A percentile compares a stretch with the other conserved stretches of the same genome.
Evolutionary conservation across 2,113 vertebrate genomes (phyloP).

Genomic region (Cromileptes altivelis): DNA sequence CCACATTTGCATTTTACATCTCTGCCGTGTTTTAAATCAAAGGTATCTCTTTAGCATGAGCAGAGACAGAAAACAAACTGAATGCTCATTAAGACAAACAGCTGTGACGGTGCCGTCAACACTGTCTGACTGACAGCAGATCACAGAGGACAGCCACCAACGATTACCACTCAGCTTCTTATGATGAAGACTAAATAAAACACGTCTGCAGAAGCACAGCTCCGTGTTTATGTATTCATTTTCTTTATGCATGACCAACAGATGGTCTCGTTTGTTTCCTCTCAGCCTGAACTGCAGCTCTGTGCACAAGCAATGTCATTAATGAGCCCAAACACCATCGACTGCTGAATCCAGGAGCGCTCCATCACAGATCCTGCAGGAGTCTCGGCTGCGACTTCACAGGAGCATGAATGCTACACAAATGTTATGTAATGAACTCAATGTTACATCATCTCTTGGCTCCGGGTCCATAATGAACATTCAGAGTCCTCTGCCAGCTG

Average conservation of each 20-base stretch:
- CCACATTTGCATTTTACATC: not conserved
- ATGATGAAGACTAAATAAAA: not conserved
- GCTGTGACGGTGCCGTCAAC: not conserved
- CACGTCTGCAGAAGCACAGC: not conserved
- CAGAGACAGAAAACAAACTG: not conserved
- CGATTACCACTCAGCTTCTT: not conserved
- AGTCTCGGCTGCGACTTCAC: slow-evolving; percentile 4
- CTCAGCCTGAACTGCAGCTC: not conserved
- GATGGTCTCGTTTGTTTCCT: slow-evolving; percentile 48
- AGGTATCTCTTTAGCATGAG: not conserved
- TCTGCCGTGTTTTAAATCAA: not conserved
- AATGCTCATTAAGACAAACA: not conserved
- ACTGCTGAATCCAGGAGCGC: no score
- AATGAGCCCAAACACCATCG: slow-evolving; percentile 20
- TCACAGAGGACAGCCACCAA: not conserved
- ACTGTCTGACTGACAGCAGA: not conserved
- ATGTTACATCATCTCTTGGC: slow-evolving; percentile 27
- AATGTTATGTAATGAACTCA: slow-evolving; percentile 1
- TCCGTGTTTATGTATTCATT: not conserved
- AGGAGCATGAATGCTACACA: slow-evolving; percentile 9
- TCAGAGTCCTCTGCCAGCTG: not conserved
- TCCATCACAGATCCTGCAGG: not conserved
- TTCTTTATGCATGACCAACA: slow-evolving; percentile 27
- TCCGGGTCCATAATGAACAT: not conserved
- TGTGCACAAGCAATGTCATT: slow-evolving; percentile 19